Conservation (phyloP, 92 coral and sea anemone species). For the Porites evermanni region DNA sequence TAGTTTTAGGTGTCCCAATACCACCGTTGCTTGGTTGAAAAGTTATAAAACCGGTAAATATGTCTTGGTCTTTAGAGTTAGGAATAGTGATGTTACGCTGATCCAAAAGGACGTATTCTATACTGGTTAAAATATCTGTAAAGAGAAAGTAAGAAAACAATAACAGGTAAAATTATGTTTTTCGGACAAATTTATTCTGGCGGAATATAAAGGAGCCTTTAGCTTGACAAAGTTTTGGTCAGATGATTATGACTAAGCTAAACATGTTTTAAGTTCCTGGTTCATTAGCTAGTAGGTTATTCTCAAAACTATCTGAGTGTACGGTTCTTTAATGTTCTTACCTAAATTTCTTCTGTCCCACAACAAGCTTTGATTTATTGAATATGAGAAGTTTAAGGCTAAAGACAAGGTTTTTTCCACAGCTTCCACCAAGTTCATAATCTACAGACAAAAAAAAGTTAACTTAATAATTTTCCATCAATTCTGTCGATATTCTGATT, state of each 20-base stretch:
- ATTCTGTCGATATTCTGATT: not conserved
- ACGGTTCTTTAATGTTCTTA: not conserved
- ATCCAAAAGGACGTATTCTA: not conserved
- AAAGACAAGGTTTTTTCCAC: conserved; percentile 17
- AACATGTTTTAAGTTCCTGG: too few species aligned
- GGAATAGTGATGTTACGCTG: conserved; percentile 8
- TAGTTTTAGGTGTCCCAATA: not conserved
- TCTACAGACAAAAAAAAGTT: not conserved
- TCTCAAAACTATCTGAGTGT: too few species aligned
- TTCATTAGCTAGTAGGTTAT: not conserved
- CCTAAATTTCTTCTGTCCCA: conserved; percentile 8
- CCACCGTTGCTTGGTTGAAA: conserved; percentile 2
- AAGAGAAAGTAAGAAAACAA: not conserved
- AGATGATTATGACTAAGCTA: too few species aligned
- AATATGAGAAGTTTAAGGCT: conserved; percentile 12
- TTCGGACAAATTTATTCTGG: too few species aligned
- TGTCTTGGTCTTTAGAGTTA: not conserved
- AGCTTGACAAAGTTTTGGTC: too few species aligned
- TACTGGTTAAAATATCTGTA: not conserved
- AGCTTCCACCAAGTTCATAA: conserved; percentile 34
- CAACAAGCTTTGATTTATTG: conserved; percentile 17
- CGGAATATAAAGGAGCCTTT: too few species aligned
- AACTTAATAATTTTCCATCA: not conserved
- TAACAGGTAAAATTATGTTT: too few species aligned
- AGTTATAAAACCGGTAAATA: not conserved